phyloP scores from a whole-genome alignment of 2,113 vertebrate genomes.

The Nibea albiflora region DNA sequence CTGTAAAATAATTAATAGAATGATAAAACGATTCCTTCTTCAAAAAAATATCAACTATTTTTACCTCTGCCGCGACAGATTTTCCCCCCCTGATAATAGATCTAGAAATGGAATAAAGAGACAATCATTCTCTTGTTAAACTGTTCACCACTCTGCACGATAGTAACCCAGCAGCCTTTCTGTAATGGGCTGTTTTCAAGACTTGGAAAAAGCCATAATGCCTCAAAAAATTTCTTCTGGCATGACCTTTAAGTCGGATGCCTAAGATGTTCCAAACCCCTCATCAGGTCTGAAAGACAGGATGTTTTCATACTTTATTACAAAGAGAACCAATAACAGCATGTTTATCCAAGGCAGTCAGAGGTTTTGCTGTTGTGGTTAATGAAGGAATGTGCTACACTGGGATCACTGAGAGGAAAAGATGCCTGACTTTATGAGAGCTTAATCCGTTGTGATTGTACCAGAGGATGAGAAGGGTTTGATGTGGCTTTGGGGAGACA shows the following conservation, averaged over 20 bases:
- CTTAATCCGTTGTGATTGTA: conserved; percentile 32
- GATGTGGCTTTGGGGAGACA: conserved; percentile 57
- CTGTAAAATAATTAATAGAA: no score
- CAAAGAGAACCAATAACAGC: conserved; percentile 17
- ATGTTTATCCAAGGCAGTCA: conserved; percentile 21
- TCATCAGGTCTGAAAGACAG: conserved; percentile 2
- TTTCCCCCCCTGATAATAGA: no score
- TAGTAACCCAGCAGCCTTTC: background rate
- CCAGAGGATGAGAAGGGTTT: conserved; percentile 38
- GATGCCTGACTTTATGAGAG: conserved; percentile 53
- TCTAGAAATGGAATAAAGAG: no score
- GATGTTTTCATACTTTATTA: conserved; percentile 28
- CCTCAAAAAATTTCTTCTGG: background rate
- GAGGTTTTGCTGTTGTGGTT: conserved; percentile 22
- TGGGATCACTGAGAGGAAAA: conserved; percentile 35
- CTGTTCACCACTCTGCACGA: background rate
- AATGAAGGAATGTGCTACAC: conserved; percentile 42
- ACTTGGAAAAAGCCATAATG: conserved; percentile 9
- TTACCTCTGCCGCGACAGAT: no score
- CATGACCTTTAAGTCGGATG: conserved; percentile 10
- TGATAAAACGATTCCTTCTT: no score
- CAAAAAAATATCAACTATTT: no score
- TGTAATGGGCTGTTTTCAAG: background rate
- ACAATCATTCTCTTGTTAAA: conserved; percentile 4
- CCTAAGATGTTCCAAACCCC: background rate